Base-by-base conservation (phyloP, 2,888 invertebrate genomes). In the Lasioglossum villosulum region DNA sequence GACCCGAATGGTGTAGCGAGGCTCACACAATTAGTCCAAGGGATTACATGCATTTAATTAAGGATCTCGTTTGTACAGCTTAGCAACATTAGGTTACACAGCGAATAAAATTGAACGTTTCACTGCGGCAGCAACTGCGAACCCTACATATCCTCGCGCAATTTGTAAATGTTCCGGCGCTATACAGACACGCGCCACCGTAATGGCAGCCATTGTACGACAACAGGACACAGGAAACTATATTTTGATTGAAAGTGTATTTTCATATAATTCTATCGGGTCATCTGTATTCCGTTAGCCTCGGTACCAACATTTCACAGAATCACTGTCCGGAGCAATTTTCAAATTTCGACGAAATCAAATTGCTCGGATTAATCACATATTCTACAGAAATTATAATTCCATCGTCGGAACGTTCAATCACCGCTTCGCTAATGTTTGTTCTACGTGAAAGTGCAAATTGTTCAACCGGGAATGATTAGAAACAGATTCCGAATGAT, bases 241-340 rank as follows among this genome's bases (percentile, higher is more conserved):
- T 82, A 85, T 71, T 88, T 80, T 79, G 73, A 88, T 86, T 80
- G 83, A 83, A 80, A 77, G 59, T 87, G 34, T 70, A 79, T 85
- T 76, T 76, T 73, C 14, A 45, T 75, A 59, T 56, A 63, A 45
- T 34, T 34, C 68, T 27, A 63, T 48, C 52, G 72, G 45, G 6
- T 34, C 45, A 37, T 74, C 23, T 52, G 37, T 16, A 19, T 52
- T 12, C 27, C 10, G 12, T 27, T 27, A 10, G 10, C 59, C 39
- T 27, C 56, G 16, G 42, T 5, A 10, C 27, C 12, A 63, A 45
- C 45, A 45, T 63, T 66, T 75, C 19, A 23, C 10, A 23, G 37
- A 52, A 83, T 59, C 27, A 1, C 56, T 52, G 70, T 45, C 30
- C 66, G 45, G 42, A 27, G n/a, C 16, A 37, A 74, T 74, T 56